Conservation (phyloP, 2,797 vertebrate species). For the Helarctos malayanus region DNA sequence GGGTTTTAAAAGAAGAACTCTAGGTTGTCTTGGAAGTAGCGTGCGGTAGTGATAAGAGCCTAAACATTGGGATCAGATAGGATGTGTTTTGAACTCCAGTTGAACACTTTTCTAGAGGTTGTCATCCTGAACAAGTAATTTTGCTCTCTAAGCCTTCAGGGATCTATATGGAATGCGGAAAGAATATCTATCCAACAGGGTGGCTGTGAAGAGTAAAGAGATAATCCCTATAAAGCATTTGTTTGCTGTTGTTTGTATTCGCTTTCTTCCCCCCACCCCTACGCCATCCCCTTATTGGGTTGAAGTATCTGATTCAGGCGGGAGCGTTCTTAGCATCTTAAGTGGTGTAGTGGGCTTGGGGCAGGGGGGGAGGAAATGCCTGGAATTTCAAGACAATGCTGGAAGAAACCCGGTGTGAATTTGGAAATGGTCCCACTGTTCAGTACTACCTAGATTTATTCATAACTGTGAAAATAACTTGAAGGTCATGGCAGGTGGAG, state of each 20-base stretch:
- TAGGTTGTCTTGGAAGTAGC: neutral
- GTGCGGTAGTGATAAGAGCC: neutral
- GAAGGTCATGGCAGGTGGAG: neutral
- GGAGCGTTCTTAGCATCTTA: neutral
- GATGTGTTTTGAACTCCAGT: neutral
- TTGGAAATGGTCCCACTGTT: slow-evolving; percentile 53
- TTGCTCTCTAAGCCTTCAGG: neutral
- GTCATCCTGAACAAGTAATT: neutral
- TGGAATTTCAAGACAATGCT: neutral
- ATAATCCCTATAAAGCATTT: neutral
- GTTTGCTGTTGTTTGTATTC: neutral
- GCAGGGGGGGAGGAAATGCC: neutral
- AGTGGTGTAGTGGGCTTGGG: neutral
- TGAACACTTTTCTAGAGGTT: neutral
- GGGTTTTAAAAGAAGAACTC: neutral
- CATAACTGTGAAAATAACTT: neutral
- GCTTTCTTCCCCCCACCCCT: neutral
- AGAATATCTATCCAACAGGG: too few relatives aligned
- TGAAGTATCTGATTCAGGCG: neutral
- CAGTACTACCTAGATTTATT: neutral
- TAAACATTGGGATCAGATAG: neutral
- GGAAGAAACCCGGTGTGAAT: slow-evolving; percentile 33
- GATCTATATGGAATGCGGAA: neutral
- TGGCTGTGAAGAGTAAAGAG: neutral
- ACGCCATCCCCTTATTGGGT: neutral